Conservation (phyloP, 2,113 vertebrate genomes). For the Choloepus hoffmanni region DNA sequence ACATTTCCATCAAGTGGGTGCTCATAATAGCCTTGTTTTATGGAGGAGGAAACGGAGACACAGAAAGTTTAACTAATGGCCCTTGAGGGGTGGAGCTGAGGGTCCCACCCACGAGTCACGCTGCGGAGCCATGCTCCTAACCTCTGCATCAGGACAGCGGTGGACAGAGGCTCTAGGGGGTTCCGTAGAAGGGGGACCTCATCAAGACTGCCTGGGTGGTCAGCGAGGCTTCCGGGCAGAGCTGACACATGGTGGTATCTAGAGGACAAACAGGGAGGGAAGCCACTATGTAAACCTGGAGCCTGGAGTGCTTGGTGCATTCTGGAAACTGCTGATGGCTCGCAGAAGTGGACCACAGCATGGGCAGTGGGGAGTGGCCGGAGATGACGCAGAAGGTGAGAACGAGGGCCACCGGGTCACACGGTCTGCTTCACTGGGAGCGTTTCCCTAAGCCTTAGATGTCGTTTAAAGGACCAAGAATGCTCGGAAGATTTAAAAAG, state of each 20-base stretch:
- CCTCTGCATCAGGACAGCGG: not conserved
- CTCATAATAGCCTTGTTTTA: not conserved
- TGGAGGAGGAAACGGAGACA: not conserved
- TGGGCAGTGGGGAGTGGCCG: accelerated
- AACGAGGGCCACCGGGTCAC: accelerated
- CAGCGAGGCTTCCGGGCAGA: not conserved
- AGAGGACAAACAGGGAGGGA: not conserved
- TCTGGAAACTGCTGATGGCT: accelerated
- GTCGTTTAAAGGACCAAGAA: not conserved
- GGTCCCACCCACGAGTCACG: not conserved
- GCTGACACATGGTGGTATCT: accelerated
- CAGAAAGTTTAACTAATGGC: not conserved
- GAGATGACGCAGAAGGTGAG: no score
- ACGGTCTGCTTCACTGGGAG: accelerated
- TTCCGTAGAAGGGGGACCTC: accelerated
- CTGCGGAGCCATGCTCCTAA: not conserved
- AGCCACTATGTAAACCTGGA: no score
- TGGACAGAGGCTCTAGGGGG: not conserved
- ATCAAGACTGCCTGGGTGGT: accelerated
- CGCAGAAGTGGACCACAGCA: accelerated
- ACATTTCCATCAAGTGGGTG: not conserved
- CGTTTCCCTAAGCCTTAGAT: not conserved
- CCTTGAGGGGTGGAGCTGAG: not conserved
- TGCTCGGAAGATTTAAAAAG: not conserved
- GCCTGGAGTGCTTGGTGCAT: not conserved